phyloP scores from a whole-genome alignment of 2,113 vertebrate genomes.

The Oryctolagus cuniculus region DNA sequence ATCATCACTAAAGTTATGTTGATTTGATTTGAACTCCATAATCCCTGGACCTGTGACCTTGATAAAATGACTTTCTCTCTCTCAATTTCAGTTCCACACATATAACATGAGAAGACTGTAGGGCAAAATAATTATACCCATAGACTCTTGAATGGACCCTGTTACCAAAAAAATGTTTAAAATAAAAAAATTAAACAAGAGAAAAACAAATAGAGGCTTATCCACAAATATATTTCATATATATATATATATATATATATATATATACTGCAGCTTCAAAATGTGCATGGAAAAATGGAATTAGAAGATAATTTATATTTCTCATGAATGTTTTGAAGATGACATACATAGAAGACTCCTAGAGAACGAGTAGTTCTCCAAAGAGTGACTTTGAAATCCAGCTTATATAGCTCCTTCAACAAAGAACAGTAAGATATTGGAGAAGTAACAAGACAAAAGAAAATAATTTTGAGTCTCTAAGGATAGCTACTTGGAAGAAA shows the following conservation, averaged over 20 bases:
- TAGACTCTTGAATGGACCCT: neutral
- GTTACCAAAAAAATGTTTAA: neutral
- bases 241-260: neutral
- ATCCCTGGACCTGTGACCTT: neutral
- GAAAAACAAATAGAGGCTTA: neutral
- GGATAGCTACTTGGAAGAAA: neutral
- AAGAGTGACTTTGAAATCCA: neutral
- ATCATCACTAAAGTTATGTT: neutral
- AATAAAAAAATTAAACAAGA: neutral
- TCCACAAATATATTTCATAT: neutral
- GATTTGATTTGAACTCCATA: neutral
- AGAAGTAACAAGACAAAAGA: neutral
- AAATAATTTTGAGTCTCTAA: neutral
- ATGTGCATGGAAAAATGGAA: no score
- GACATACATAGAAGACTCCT: neutral
- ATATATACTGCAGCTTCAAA: no score
- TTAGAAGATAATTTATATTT: no score
- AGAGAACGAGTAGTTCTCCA: neutral
- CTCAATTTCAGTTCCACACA: neutral
- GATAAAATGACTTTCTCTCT: neutral
- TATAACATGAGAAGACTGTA: neutral
- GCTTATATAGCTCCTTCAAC: neutral
- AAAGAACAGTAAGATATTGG: neutral
- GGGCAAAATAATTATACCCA: neutral
- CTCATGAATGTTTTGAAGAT: no score